A percentile compares a stretch with the other conserved stretches of the same genome.
Conservation (phyloP, 1,140 invertebrate genomes). For the Parapsyche elsis region DNA sequence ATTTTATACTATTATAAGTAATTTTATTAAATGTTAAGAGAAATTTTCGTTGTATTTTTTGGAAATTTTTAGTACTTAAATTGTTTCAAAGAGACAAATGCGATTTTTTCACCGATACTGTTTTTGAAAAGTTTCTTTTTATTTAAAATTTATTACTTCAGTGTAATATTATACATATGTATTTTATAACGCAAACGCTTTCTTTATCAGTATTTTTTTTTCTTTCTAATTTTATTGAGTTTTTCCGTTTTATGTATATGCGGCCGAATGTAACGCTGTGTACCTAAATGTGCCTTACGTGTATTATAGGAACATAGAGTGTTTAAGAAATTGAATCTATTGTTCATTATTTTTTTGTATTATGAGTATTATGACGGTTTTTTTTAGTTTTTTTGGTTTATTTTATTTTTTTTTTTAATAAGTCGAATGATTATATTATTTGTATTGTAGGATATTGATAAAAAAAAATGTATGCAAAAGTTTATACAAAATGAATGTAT, state of each 20-base stretch:
- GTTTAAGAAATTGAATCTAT: conserved; percentile 11
- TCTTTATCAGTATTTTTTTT: too few relatives aligned
- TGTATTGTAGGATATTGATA: neutral
- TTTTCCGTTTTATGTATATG: conserved; percentile 15
- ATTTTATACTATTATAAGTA: too few relatives aligned
- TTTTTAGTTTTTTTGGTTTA: too few relatives aligned
- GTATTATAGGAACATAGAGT: conserved; percentile 28
- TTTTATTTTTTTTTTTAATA: neutral
- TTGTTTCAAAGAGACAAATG: too few relatives aligned
- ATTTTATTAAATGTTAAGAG: too few relatives aligned
- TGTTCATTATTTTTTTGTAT: conserved; percentile 21
- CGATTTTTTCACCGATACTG: too few relatives aligned
- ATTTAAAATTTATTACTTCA: too few relatives aligned
- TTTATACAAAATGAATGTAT: neutral
- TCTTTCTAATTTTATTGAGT: neutral
- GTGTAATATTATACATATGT: too few relatives aligned
- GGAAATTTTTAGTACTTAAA: too few relatives aligned
- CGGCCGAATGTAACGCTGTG: conserved; percentile 33
- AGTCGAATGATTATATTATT: conserved; percentile 2
- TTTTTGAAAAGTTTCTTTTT: too few relatives aligned
- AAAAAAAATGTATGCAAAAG: neutral
- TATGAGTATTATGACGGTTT: neutral
- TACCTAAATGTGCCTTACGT: conserved; percentile 45
- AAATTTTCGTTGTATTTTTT: too few relatives aligned
- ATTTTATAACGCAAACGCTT: too few relatives aligned